Evolutionary conservation across 2,888 invertebrate species (phyloP), one percentile per base, ranked within the genome.

Genomic region (Leptarthrus brevirostris): DNA sequence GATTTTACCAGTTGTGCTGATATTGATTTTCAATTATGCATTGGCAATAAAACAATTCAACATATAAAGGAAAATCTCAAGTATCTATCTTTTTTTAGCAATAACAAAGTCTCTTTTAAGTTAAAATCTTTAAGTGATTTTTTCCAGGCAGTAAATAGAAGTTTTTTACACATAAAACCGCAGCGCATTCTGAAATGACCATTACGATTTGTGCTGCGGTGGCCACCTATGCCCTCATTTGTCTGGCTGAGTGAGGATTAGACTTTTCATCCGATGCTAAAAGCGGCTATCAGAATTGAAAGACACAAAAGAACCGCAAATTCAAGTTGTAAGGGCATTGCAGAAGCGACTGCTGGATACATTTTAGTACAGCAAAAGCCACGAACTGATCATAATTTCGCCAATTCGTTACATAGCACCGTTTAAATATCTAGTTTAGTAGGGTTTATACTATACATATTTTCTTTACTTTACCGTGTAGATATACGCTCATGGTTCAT

Each of bases 341-440:
- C 74, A 76, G 76, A 69, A 75, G 74, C 75, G 74, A 74, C 76
- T 76, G 75, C 76, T 16, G 76, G 74, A n/a, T 22, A 61, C 61
- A 14, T 26, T 56, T 56, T 56, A 56, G 56, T 30, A 56, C 30
- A 14, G 8, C 16, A 3, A 30, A n/a, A 56, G 30, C 56, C 56
- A 14, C 56, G 56, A 56, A 30, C 30, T n/a, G 10, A 1, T 10
- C 56, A 30, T 56, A 14, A 56, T 56, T 56, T 30, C 34, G 16
- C 26, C 30, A 30, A 56, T 56, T 56, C 56, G 30, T 26, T 56
- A 14, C 26, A 6, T 56, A n/a, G 26, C 12, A 56, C 16, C n/a
- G n/a, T n/a, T n/a, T n/a, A n/a, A n/a, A n/a, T n/a, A n/a, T n/a
- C n/a, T n/a, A n/a, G n/a, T n/a, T n/a, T n/a, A n/a, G n/a, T n/a